These are phyloP conservation scores for Marmota monax DNA, from an alignment of 2,113 vertebrate species.

Conservation along the genomic window DNA sequence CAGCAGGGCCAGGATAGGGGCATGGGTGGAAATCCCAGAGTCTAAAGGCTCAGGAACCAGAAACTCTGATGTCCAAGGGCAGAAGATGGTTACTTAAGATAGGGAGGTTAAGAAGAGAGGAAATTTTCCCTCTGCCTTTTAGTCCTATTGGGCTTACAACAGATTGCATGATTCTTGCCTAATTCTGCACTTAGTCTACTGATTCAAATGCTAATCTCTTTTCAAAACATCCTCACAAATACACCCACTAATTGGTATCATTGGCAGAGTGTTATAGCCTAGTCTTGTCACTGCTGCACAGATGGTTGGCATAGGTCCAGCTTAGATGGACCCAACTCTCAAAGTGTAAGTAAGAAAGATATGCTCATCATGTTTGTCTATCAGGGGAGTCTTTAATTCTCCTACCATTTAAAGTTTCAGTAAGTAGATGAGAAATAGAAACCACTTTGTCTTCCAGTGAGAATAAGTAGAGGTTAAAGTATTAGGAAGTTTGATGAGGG, in stretches of 20 bases:
- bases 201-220: no score
- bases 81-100: no score
- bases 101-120: no score
- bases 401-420: neutral
- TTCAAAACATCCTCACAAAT: no score
- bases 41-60: no score
- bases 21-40: no score
- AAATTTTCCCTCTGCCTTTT: no score
- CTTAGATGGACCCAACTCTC: neutral
- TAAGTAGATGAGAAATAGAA: neutral
- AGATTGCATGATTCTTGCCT: no score
- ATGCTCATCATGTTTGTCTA: neutral
- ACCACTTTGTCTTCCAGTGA: neutral
- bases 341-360: neutral
- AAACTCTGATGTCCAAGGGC: no score
- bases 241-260: neutral
- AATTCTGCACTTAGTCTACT: no score
- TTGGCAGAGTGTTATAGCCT: neutral
- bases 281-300: conserved; percentile 2
- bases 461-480: neutral
- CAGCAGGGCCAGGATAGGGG: no score
- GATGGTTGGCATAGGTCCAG: neutral
- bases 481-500: neutral
- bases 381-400: neutral
- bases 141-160: no score